These are phyloP conservation scores for Caerostris extrusa DNA, from an alignment of 1,140 invertebrate genomes.

Conservation along the genomic window DNA sequence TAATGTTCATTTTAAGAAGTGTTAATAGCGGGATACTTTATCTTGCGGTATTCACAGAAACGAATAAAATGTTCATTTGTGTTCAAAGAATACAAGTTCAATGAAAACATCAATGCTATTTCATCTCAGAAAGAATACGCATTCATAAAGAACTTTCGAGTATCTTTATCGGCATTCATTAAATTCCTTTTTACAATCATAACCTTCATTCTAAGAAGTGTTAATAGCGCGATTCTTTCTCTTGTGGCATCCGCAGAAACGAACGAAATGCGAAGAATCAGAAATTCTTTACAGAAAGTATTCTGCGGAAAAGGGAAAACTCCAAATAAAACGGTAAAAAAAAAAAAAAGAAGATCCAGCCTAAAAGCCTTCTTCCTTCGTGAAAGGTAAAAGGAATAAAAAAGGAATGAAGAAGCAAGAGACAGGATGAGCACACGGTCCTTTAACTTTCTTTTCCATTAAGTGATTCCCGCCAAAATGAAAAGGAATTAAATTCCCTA, in stretches of 20 bases:
- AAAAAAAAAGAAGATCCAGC: neutral
- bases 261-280: neutral
- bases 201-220: neutral
- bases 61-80: neutral
- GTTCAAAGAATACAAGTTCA: too few species aligned
- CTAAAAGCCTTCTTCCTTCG: neutral
- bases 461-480: conserved; percentile 43
- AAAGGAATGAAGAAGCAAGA: neutral
- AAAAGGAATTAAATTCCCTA: conserved; percentile 46
- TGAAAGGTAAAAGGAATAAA: neutral
- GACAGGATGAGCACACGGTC: neutral
- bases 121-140: too few species aligned
- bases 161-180: neutral
- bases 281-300: neutral
- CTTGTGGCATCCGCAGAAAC: neutral
- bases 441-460: neutral
- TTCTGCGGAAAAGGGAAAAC: neutral
- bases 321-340: neutral
- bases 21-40: neutral
- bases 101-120: too few species aligned
- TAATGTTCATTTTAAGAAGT: neutral
- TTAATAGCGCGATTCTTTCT: neutral
- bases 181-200: neutral
- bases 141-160: too few species aligned
- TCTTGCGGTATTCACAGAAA: neutral